Evolutionary conservation across 1,140 invertebrate species (phyloP).

Genomic region (Drosophila arizonae): DNA sequence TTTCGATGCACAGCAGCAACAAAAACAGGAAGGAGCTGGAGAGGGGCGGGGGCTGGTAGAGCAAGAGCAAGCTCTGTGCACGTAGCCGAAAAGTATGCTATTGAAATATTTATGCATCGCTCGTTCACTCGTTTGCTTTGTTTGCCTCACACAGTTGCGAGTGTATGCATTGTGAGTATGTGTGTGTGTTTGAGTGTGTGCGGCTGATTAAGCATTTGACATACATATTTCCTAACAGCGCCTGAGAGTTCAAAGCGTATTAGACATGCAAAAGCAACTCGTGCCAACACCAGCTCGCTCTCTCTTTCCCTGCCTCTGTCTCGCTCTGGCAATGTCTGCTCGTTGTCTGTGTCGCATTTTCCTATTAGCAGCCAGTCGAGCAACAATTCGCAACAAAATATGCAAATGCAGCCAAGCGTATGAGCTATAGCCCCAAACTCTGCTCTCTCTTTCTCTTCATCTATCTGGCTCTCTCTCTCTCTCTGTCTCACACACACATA

Average conservation of each 20-base stretch:
- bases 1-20: slow-evolving; percentile 15
- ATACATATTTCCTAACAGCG: slow-evolving; percentile 68
- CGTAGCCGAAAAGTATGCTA: slow-evolving; percentile 77
- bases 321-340: slow-evolving; percentile 1
- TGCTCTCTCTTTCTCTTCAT: background rate
- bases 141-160: slow-evolving; percentile 34
- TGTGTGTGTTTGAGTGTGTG: slow-evolving; percentile 44
- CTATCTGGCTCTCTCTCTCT: background rate
- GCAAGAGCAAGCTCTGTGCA: slow-evolving; percentile 40
- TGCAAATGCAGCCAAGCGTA: slow-evolving; percentile 73
- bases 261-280: slow-evolving; percentile 77
- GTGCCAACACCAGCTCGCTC: slow-evolving; percentile 56
- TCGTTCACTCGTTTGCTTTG: slow-evolving; percentile 62
- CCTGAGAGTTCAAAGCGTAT: slow-evolving; percentile 60
- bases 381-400: slow-evolving; percentile 77
- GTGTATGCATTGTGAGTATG: background rate
- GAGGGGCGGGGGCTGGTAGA: too few relatives aligned
- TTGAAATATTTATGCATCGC: slow-evolving; percentile 76
- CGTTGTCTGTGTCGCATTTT: slow-evolving; percentile 68
- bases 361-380: slow-evolving; percentile 72
- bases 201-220: slow-evolving; percentile 76
- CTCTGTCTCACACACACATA: background rate
- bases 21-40: background rate
- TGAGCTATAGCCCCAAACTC: slow-evolving; percentile 27
- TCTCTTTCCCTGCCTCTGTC: slow-evolving; percentile 9